Conservation (phyloP, 2,113 vertebrate genomes). For the Perognathus longimembris region DNA sequence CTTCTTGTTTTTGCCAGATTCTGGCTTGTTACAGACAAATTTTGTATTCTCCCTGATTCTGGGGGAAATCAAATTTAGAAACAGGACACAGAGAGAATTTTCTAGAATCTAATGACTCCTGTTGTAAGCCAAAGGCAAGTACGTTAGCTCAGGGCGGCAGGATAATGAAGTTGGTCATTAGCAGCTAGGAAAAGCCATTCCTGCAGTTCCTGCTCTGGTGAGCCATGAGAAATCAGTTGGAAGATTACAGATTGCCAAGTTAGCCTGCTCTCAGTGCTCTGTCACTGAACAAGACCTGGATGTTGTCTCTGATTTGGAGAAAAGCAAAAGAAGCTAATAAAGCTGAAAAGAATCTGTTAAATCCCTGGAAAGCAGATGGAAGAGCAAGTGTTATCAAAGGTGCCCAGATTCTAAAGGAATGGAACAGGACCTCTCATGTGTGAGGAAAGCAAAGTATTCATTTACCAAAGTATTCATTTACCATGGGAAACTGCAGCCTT, state of each 20-base stretch:
- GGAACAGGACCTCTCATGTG: neutral
- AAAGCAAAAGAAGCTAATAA: conserved; percentile 45
- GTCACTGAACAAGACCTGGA: rapidly evolving
- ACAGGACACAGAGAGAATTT: conserved; percentile 60
- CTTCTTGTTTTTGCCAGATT: neutral
- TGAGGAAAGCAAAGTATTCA: neutral
- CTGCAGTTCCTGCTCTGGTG: conserved; percentile 35
- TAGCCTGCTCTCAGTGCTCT: neutral
- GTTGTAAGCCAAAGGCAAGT: conserved; percentile 72
- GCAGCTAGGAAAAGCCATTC: conserved; percentile 52
- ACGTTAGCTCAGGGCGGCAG: conserved; percentile 20
- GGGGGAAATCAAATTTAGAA: conserved; percentile 66
- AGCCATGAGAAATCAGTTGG: conserved; percentile 11
- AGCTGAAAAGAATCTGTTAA: neutral
- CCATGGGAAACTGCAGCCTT: neutral
- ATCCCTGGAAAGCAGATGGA: neutral
- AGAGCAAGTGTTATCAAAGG: neutral
- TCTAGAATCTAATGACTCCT: conserved; percentile 70
- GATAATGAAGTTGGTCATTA: conserved; percentile 72
- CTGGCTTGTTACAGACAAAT: neutral
- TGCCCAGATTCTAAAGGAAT: neutral
- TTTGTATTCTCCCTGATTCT: conserved; percentile 59
- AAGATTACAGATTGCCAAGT: conserved; percentile 36
- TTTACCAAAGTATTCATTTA: neutral
- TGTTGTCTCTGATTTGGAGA: neutral